A percentile compares a stretch with the other conserved stretches of the same genome.
Evolutionary conservation across 2,797 vertebrate species (phyloP).

Genomic region (Eulemur rubriventer): DNA sequence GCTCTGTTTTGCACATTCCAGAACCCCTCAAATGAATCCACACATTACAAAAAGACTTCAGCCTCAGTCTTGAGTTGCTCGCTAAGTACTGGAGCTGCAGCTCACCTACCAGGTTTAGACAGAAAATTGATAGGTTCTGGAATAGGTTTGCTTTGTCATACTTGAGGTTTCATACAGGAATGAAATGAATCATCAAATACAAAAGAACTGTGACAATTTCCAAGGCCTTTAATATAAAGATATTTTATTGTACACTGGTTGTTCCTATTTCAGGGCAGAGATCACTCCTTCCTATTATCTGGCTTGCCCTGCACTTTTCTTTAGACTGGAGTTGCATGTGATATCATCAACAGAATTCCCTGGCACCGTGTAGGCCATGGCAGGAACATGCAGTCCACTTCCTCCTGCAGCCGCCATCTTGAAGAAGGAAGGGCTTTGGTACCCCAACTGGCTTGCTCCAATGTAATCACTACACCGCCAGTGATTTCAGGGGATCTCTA

Average conservation of each 20-base stretch:
- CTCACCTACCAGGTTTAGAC: background rate
- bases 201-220: background rate
- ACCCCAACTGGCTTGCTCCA: background rate
- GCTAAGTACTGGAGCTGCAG: background rate
- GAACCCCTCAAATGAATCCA: background rate
- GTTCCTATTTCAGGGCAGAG: background rate
- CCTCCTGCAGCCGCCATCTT: background rate
- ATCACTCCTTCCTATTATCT: background rate
- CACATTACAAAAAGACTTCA: background rate
- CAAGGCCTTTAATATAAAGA: background rate
- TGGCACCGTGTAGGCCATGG: background rate
- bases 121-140: background rate
- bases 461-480: too few relatives aligned
- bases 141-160: constrained; percentile 1
- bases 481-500: background rate
- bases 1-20: background rate
- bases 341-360: background rate
- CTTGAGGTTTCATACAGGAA: background rate
- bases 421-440: background rate
- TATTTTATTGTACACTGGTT: background rate
- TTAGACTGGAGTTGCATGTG: background rate
- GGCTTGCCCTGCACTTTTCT: background rate
- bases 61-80: background rate
- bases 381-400: background rate
- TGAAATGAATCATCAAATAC: background rate